phyloP scores from a whole-genome alignment of 2,888 invertebrate species.

The Callyntrura sp. region DNA sequence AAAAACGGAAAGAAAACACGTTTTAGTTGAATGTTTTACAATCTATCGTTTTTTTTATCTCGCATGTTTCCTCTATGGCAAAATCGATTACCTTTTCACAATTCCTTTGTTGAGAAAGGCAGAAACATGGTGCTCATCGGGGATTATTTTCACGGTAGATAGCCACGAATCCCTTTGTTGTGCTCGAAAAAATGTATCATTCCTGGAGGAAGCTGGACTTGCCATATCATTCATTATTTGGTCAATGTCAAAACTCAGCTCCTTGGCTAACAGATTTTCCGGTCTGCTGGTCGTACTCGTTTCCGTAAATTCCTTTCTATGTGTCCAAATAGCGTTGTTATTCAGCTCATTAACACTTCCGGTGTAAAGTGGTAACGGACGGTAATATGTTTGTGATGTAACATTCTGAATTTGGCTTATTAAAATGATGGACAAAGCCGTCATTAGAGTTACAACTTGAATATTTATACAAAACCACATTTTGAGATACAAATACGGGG shows the following conservation, averaged over 20 bases:
- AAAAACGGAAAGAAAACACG: conserved; percentile 67
- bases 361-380: conserved; percentile 60
- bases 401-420: not conserved
- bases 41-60: too few relatives aligned
- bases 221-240: conserved; percentile 81
- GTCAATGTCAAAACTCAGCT: conserved; percentile 74
- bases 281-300: conserved; percentile 20
- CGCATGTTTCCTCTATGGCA: not conserved
- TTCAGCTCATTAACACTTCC: conserved; percentile 64
- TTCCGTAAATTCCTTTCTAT: not conserved
- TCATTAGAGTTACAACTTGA: not conserved
- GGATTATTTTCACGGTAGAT: conserved; percentile 80
- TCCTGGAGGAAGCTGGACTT: not conserved
- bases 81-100: conserved; percentile 75
- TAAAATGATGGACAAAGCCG: not conserved
- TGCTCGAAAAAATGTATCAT: conserved; percentile 63
- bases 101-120: conserved; percentile 82
- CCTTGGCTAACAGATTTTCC: conserved; percentile 25
- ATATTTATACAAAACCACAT: not conserved
- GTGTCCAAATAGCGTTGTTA: conserved; percentile 54
- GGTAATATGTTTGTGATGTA: conserved; percentile 1
- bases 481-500: not conserved
- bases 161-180: conserved; percentile 72
- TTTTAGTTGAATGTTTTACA: too few relatives aligned
- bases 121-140: conserved; percentile 82